phyloP scores from a whole-genome alignment of 1,140 invertebrate genomes.

The Achroia grisella region DNA sequence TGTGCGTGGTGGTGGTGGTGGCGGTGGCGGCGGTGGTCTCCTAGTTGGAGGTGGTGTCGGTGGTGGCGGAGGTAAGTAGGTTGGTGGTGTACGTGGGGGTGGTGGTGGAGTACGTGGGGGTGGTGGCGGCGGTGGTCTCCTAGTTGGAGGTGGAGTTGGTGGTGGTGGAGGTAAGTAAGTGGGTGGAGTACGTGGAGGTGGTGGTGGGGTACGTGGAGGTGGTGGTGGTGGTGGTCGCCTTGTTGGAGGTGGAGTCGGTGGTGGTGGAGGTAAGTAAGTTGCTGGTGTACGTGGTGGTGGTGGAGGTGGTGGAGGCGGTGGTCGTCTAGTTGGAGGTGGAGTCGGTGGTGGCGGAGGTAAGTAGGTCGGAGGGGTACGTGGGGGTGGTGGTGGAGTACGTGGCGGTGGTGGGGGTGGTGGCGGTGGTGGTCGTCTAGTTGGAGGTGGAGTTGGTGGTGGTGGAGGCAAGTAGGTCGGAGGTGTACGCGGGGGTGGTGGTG shows the following conservation, averaged over 20 bases:
- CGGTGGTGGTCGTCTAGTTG: slow-evolving; percentile 1
- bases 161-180: slow-evolving; percentile 12
- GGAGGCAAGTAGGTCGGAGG: background rate
- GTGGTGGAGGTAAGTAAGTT: slow-evolving; percentile 13
- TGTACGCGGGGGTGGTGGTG: background rate
- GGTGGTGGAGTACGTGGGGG: slow-evolving; percentile 15
- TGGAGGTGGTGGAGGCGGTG: slow-evolving; percentile 2
- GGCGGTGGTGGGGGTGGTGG: background rate
- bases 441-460: slow-evolving; percentile 10
- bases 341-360: slow-evolving; percentile 3
- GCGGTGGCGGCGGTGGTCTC: slow-evolving; percentile 11
- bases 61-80: slow-evolving; percentile 14
- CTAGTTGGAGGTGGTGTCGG: slow-evolving; percentile 15
- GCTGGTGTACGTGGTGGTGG: slow-evolving; percentile 6
- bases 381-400: background rate
- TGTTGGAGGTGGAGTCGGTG: slow-evolving; percentile 15
- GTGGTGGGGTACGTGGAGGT: slow-evolving; percentile 1
- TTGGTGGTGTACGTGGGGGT: slow-evolving; percentile 3
- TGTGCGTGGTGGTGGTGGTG: slow-evolving; percentile 3
- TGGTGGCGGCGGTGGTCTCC: slow-evolving; percentile 4
- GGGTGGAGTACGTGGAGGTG: no score
- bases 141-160: slow-evolving; percentile 18
- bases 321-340: slow-evolving; percentile 1
- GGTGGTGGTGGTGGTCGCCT: slow-evolving; percentile 12
- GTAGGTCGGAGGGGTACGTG: slow-evolving; percentile 8